Base-by-base conservation (phyloP, 2,888 invertebrate genomes). In the Cyclophora punctaria region DNA sequence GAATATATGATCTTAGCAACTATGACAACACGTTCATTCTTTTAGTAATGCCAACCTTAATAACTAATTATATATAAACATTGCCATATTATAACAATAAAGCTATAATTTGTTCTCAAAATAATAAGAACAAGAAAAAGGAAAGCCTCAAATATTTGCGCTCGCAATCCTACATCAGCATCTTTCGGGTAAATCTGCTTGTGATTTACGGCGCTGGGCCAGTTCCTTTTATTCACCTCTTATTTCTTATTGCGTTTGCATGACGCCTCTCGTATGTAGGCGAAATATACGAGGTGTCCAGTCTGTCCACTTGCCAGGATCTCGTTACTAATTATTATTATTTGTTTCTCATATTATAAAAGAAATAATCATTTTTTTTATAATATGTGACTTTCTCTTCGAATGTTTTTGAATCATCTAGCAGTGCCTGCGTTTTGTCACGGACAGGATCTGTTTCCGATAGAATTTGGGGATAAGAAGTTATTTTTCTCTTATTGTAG, bases 311-410 rank as follows among this genome's bases (percentile, higher is more conserved):
- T 63, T 66, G 67, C 66, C 44, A 34, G 64, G 67, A 60, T 66
- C 75, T 60, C 79, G 71, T 73, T 76, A 72, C 75, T 80, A 76
- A 73, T 78, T 73, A 70, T 69, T 67, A 71, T 74, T 73, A 66
- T 69, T 69, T 63, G 20, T 20, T 20, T 20, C 54, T 63, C 58
- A 54, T 59, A 53, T 60, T 59, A 57, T 56, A 56, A 37, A 37
- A 37, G 5, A 5, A 37, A 20, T 20, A 20, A 20, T 20, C 20
- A 20, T 20, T 20, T 20, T 20, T 20, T 20, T 20, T 20, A 20
- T 20, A 20, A 20, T 20, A 20, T 20, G 20, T 20, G 20, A 20
- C 20, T 20, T 20, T 20, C 20, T 20, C 20, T 20, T 20, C 2
- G 20, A 20, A 20, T 20, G 1, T 20, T 20, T 20, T 2, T 20